Conservation (phyloP, 2,888 invertebrate species). For the Nephrotoma appendiculata region DNA sequence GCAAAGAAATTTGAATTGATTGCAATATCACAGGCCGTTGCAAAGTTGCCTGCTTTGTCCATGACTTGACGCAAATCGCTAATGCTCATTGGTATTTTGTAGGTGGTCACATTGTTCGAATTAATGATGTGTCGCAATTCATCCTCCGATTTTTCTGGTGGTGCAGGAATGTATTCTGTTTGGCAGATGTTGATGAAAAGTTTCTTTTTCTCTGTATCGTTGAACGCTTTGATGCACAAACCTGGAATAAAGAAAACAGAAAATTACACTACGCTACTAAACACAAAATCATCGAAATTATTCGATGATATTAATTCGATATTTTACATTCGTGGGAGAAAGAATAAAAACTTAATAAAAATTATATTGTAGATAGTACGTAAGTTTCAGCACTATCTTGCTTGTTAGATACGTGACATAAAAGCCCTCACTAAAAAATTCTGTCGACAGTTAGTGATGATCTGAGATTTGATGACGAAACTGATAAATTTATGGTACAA, state of each 20-base stretch:
- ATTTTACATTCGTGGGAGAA: too few species aligned
- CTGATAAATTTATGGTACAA: too few species aligned
- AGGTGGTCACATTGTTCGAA: slow-evolving; percentile 54
- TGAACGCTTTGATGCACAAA: slow-evolving; percentile 61
- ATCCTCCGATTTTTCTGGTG: slow-evolving; percentile 52
- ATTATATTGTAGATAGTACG: too few species aligned
- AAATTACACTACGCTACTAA: too few species aligned
- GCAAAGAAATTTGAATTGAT: slow-evolving; percentile 62
- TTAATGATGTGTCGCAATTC: slow-evolving; percentile 51
- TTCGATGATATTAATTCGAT: too few species aligned
- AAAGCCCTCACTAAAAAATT: too few species aligned
- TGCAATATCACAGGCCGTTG: slow-evolving; percentile 70
- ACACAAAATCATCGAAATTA: too few species aligned
- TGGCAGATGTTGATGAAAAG: slow-evolving; percentile 78
- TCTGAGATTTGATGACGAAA: too few species aligned
- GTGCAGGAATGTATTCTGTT: slow-evolving; percentile 59
- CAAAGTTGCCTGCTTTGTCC: slow-evolving; percentile 61
- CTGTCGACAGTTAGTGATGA: too few species aligned
- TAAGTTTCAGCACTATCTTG: too few species aligned
- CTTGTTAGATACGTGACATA: too few species aligned
- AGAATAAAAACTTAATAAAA: too few species aligned
- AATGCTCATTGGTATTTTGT: slow-evolving; percentile 80
- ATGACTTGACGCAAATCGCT: slow-evolving; percentile 62
- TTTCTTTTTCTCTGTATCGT: slow-evolving; percentile 49
- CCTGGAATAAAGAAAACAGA: slow-evolving; percentile 35